Base-by-base conservation (phyloP, 2,888 invertebrate species). In the Chaetoderma sp. region DNA sequence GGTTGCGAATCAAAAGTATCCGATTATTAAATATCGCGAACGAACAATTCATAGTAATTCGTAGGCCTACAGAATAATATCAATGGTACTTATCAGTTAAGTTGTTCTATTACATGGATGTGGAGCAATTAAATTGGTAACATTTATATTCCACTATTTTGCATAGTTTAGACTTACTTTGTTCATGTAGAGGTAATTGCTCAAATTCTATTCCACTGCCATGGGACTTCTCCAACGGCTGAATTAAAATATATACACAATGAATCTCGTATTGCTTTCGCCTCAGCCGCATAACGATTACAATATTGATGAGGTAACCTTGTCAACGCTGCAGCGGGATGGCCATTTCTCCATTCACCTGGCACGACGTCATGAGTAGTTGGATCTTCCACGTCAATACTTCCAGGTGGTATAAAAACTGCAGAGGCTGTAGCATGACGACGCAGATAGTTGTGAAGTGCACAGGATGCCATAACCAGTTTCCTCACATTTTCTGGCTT, bases 381-480 rank as follows among this genome's bases (percentile, higher is more conserved):
- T 3, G n/a, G 23, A 30, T 33, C 33, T 25, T 33, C 56, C 18
- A 10, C 33, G 36, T 56, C 33, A 32, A 56, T 36, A 18, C 33
- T 56, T 21, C 56, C 36, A 4, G n/a, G 56, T 21, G 56, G 56
- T 16, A 39, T 36, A 25, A 36, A 56, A 27, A 33, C 36, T 33
- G 33, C 36, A 23, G 18, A n/a, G 23, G 36, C 36, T 21, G 21
- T 39, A 56, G 33, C 21, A 13, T 56, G 33, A 33, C 56, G 18
- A 21, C 45, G 21, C 27, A 58, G 45, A 32, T 45, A 30, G 32
- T 58, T 45, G 6, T 58, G 44, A 18, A 45, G 30, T 21, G 58
- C 32, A 32, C 42, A 44, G 6, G 58, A 45, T 45, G 44, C 58
- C 58, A 58, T n/a, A 18, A 58, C 47, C 23, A 58, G 16, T 1